Base-by-base conservation (phyloP, 2,797 vertebrate genomes). In the Pipistrellus pygmaeus region DNA sequence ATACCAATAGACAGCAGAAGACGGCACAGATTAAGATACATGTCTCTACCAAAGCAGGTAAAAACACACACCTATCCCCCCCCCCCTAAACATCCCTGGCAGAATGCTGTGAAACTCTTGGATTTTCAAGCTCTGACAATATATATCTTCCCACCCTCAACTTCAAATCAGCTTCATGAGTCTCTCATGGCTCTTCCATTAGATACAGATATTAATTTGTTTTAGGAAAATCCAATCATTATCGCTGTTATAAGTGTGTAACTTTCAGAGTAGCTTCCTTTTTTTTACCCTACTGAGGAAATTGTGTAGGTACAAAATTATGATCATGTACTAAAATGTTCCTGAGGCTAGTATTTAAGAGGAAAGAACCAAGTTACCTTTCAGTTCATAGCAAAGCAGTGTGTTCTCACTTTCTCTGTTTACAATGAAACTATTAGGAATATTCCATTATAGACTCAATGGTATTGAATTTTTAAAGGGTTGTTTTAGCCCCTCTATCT, bases 11-110 rank as follows among this genome's bases (percentile, higher is more conserved):
- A 94, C 96, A 96, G 90, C 96, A 97, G 83, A 96, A 96, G 84
- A 95, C 73, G 78, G 27, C 1, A 14, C 90, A 78, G 10, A 23
- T 0, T 12, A 97, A 90, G 85, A 85, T 18, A 3, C 10, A 2
- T 30, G 80, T 77, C 48, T 64, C 88, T 91, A 57, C 87, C 86
- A 89, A 95, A 96, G 78, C 94, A 97, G 98, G 98, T 98, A 98
- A 93, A 84, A 77, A 35, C 30, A n/a, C 8, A 62, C 5, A 72
- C 53, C 25, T 38, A 9, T 14, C 35, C 35, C n/a, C 3, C 27
- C 5, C 1, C 77, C 53, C 44, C 13, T 14, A 87, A 57, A 76
- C 2, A 91, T 41, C n/a, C 51, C 60, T 88, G 25, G 46, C 46
- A 60, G 48, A 83, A 90, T 64, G 51, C 83, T 69, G 38, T 77